Base-by-base conservation (phyloP, 2,888 invertebrate genomes). In the Flexamia atlantica region DNA sequence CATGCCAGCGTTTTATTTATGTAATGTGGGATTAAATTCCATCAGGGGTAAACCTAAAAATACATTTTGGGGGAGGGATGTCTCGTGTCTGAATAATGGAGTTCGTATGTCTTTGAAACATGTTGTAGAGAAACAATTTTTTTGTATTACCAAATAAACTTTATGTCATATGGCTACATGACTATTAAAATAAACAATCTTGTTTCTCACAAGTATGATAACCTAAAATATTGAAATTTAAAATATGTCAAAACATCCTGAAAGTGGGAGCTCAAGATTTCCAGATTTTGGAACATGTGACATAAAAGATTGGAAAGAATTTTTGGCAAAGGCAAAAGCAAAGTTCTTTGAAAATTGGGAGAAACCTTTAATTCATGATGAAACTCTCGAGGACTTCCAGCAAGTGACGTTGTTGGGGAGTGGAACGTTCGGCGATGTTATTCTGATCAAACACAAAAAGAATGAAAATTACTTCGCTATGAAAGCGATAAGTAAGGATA, bases 401-500 rank as follows among this genome's bases (percentile, higher is more conserved):
- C 25, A n/a, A 4, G 14, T 76, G 12, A 32, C 10, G 17, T 0
- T 50, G 25, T 89, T 93, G 84, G 93, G 93, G 46, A 92, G 92
- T 12, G 93, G 93, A 53, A 92, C 93, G 2, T 93, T 93, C 89
- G 93, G 93, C n/a, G 89, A 93, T 36, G 93, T 93, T 14, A 92
- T 93, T 92, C 89, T 93, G 85, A 93, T 93, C n/a, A 92, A 92
- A 88, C 91, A 92, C 88, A 92, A 92, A 88, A 88, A 42, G 7
- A 68, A 42, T 82, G 90, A 90, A 87, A 89, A 91, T 85, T 92
- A 90, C 88, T 92, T 91, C 89, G 93, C 93, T 84, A 93, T 93
- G 92, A 93, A 93, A 90, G 92, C 93, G 85, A 89, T 93, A 85
- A 93, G 93, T 88, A 93, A 93, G 90, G 92, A 92, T 87, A 93